phyloP scores from a whole-genome alignment of 2,888 invertebrate genomes.

The Acrobasis consociella region DNA sequence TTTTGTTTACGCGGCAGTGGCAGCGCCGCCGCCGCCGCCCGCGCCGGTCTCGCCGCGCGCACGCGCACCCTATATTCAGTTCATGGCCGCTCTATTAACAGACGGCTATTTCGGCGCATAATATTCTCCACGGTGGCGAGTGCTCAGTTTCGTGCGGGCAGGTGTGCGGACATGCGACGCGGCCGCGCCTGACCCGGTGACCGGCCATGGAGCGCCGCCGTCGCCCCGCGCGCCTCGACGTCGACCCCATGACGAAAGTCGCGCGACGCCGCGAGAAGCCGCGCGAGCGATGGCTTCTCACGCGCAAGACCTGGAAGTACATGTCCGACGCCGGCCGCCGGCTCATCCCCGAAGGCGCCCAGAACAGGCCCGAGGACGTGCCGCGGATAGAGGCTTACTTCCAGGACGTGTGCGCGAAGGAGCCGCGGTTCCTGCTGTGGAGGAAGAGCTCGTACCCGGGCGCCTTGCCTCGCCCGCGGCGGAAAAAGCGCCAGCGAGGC shows the following conservation, averaged over 20 bases:
- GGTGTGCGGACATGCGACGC: slow-evolving; percentile 62
- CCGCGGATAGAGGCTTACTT: slow-evolving; percentile 92
- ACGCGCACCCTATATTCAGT: slow-evolving; percentile 74
- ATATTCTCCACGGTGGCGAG: slow-evolving; percentile 69
- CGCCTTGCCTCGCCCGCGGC: slow-evolving; percentile 83
- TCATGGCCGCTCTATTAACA: slow-evolving; percentile 80
- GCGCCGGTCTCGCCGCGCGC: slow-evolving; percentile 48
- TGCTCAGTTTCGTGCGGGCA: slow-evolving; percentile 73
- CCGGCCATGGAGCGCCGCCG: slow-evolving; percentile 71
- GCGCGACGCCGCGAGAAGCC: slow-evolving; percentile 82
- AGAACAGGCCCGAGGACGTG: slow-evolving; percentile 88
- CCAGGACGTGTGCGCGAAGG: slow-evolving; percentile 90
- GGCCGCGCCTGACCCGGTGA: slow-evolving; percentile 47
- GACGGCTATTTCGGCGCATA: slow-evolving; percentile 77
- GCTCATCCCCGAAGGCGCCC: slow-evolving; percentile 91
- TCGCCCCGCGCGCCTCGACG: slow-evolving; percentile 69
- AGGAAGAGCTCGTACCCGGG: slow-evolving; percentile 92
- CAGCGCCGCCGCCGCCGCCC: slow-evolving; percentile 44
- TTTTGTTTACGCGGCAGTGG: slow-evolving; percentile 43
- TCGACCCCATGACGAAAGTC: slow-evolving; percentile 82
- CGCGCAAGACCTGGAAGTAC: slow-evolving; percentile 94
- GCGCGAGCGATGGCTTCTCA: slow-evolving; percentile 93
- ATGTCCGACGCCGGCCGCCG: slow-evolving; percentile 96
- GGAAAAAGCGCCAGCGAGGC: slow-evolving; percentile 82
- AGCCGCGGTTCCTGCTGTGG: slow-evolving; percentile 91